Percentiles rank a stretch among this genome's conserved stretches.
phyloP scores from a whole-genome alignment of 2,113 vertebrate genomes.

The Rostratula benghalensis region DNA sequence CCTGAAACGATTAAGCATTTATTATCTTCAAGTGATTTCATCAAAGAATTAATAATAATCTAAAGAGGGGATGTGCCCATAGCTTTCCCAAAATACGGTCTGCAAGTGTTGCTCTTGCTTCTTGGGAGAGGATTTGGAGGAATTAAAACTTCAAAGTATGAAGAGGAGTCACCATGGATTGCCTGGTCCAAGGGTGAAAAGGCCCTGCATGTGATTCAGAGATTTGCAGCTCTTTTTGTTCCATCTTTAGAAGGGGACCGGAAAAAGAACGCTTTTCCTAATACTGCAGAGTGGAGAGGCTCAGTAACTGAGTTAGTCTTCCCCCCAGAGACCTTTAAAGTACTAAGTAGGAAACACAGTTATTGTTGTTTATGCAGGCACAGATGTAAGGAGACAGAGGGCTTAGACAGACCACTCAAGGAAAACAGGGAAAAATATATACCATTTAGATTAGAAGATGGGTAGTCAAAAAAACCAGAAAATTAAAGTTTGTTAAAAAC shows the following conservation, averaged over 20 bases:
- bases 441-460: not conserved
- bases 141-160: not conserved
- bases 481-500: not conserved
- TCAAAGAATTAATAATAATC: not conserved
- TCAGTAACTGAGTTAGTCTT: not conserved
- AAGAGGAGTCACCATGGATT: not conserved
- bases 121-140: not conserved
- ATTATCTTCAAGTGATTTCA: not conserved
- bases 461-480: not conserved
- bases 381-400: not conserved
- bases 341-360: not conserved
- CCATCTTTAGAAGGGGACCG: not conserved
- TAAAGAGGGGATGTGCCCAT: not conserved
- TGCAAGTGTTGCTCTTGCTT: rapidly evolving
- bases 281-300: not conserved
- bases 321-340: not conserved
- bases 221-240: not conserved
- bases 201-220: not conserved
- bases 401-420: not conserved
- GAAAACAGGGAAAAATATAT: not conserved
- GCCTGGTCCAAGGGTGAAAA: not conserved
- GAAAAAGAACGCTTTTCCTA: not conserved
- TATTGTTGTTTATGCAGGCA: not conserved
- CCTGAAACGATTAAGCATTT: not conserved
- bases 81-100: not conserved